Base-by-base conservation (phyloP, 1,140 invertebrate species). In the Cecropterus lyciades region DNA sequence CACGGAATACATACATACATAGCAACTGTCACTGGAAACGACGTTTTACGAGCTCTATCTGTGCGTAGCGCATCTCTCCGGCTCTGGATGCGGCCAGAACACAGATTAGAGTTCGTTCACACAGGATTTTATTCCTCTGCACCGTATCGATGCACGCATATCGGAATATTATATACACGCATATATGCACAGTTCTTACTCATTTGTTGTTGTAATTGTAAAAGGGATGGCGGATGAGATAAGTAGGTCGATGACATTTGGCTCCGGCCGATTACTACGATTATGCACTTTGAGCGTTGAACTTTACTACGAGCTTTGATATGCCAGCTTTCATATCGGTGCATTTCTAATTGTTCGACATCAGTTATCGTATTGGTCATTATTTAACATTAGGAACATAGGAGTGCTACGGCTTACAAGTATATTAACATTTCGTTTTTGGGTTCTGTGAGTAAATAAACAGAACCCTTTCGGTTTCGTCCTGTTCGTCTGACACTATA, bases 131-230 rank as follows among this genome's bases (percentile, higher is more conserved):
- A 91, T 91, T 87, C 85, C 84, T 86, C 82, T 86, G 77, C 84
- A 84, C 76, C 75, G 76, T 89, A 91, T 86, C 81, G 82, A 91
- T 90, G 84, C 63, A 71, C 76, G 76, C 82, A 80, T 90, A 91
- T 91, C 86, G 82, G 69, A 62, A 40, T 37, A 62, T 49, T 20
- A 20, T 20, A 62, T 62, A 62, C 30, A 62, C 46, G 15, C 59
- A 42, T 51, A 62, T 62, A 62, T 85, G 85, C 84, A 87, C 69
- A 67, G 76, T 84, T 90, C 86, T 91, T 91, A 91, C 85, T 91
- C 89, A 91, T 91, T 89, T 89, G 89, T 91, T 89, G 88, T 91
- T 89, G 85, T 91, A 87, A 89, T 91, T 91, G 85, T 91, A 89
- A 89, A 89, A 91, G 89, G 89, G 89, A 91, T 91, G 86, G 87